A percentile compares a stretch with the other conserved stretches of the same genome.
phyloP scores from a whole-genome alignment of 2,888 invertebrate genomes.

The Eilema caniola region DNA sequence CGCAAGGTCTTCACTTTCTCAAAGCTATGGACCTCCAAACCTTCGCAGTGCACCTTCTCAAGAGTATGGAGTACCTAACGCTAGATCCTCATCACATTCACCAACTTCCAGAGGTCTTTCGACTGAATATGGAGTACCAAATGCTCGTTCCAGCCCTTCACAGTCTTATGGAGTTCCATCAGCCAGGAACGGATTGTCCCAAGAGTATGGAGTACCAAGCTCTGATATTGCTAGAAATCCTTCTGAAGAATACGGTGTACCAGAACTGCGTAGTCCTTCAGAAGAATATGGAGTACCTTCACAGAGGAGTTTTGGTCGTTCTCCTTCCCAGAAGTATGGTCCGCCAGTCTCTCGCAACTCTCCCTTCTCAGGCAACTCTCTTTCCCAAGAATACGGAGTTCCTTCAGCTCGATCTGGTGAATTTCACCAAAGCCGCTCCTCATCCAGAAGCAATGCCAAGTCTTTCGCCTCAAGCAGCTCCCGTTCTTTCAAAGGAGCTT shows the following conservation, averaged over 20 bases:
- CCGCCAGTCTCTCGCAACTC: conserved; percentile 54
- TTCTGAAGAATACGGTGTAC: conserved; percentile 57
- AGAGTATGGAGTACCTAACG: conserved; percentile 57
- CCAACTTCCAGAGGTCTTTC: conserved; percentile 42
- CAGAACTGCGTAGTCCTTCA: conserved; percentile 61
- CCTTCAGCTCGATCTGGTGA: conserved; percentile 52
- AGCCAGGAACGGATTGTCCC: conserved; percentile 37
- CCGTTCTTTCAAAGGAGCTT: conserved; percentile 19
- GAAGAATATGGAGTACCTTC: conserved; percentile 64
- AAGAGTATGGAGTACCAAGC: conserved; percentile 49
- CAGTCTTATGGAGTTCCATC: conserved; percentile 29
- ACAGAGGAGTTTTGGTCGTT: conserved; percentile 51
- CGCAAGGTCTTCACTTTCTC: conserved; percentile 27
- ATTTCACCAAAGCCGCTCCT: conserved; percentile 61
- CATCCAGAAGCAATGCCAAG: conserved; percentile 59
- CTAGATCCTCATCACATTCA: conserved; percentile 33
- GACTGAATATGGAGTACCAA: conserved; percentile 59
- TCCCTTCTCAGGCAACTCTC: conserved; percentile 40
- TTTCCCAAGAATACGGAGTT: conserved; percentile 66
- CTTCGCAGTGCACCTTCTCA: conserved; percentile 47
- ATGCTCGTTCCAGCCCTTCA: conserved; percentile 52
- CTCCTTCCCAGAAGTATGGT: conserved; percentile 60
- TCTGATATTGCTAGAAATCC: conserved; percentile 54
- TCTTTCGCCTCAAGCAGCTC: conserved; percentile 52
- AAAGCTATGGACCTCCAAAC: conserved; percentile 47